These are phyloP conservation scores for Archilochus colubris DNA, from an alignment of 2,113 vertebrate species.

Conservation along the genomic window DNA sequence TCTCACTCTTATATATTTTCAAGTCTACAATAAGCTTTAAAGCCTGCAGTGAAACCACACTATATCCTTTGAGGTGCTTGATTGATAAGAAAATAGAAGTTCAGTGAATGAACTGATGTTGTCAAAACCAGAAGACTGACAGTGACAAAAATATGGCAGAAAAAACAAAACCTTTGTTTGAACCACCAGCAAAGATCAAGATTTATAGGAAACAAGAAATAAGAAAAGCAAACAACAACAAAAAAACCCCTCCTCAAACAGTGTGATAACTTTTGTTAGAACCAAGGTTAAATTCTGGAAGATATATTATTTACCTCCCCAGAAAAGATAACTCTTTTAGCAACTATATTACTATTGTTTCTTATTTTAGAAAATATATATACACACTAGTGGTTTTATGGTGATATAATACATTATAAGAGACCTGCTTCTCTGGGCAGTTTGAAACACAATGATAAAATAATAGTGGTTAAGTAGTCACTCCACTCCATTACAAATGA, in stretches of 20 bases:
- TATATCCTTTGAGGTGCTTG: neutral
- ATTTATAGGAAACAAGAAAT: neutral
- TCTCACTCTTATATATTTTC: neutral
- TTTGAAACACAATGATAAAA: neutral
- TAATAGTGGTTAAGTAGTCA: neutral
- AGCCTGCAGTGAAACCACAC: neutral
- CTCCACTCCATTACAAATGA: neutral
- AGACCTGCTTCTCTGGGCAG: neutral
- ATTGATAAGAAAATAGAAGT: neutral
- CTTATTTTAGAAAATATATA: neutral
- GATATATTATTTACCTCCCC: neutral
- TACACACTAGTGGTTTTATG: fast-evolving
- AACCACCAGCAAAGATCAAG: neutral
- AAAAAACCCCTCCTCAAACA: neutral
- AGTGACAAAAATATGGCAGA: neutral
- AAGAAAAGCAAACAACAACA: neutral
- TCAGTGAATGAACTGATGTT: neutral
- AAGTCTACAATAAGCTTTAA: neutral
- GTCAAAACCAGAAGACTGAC: neutral
- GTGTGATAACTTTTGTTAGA: neutral
- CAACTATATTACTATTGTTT: neutral
- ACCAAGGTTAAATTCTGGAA: neutral
- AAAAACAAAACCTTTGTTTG: neutral
- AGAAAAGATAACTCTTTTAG: neutral
- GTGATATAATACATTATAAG: neutral